Evolutionary conservation across 2,888 invertebrate species (phyloP).

Genomic region (Apotomis turbidana): DNA sequence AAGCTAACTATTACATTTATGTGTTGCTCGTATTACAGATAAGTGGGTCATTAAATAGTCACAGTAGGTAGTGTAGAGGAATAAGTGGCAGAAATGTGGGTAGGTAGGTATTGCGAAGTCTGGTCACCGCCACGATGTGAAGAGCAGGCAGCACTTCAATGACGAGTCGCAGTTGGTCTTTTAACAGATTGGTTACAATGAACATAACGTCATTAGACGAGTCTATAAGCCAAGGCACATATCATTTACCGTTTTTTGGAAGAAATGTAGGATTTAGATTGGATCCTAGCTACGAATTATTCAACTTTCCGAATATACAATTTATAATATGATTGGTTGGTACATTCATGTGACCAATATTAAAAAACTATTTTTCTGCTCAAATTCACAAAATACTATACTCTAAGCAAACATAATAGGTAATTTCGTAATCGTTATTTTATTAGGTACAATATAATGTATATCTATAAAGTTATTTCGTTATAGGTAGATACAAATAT

Average conservation of each 20-base stretch:
- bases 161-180: conserved; percentile 57
- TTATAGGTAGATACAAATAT: conserved; percentile 64
- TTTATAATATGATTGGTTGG: conserved; percentile 83
- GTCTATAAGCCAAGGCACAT: conserved; percentile 82
- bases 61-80: conserved; percentile 16
- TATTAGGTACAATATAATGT: conserved; percentile 62
- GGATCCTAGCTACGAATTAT: conserved; percentile 83
- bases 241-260: conserved; percentile 72
- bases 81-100: conserved; percentile 35
- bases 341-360: conserved; percentile 84
- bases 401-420: conserved; percentile 79
- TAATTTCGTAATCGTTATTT: conserved; percentile 63
- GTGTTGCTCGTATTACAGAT: conserved; percentile 13
- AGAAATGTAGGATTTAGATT: conserved; percentile 81
- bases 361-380: conserved; percentile 83
- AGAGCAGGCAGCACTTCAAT: conserved; percentile 66
- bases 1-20: conserved; percentile 30
- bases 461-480: conserved; percentile 78
- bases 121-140: conserved; percentile 39
- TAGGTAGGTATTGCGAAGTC: conserved; percentile 19
- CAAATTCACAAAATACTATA: conserved; percentile 82
- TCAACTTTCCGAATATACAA: conserved; percentile 84
- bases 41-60: not conserved
- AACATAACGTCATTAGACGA: conserved; percentile 74
- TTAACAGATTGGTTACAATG: conserved; percentile 62